Evolutionary conservation across 2,888 invertebrate species (phyloP), one percentile per base, ranked within the genome.

Genomic region (Drosophila fungiperda): DNA sequence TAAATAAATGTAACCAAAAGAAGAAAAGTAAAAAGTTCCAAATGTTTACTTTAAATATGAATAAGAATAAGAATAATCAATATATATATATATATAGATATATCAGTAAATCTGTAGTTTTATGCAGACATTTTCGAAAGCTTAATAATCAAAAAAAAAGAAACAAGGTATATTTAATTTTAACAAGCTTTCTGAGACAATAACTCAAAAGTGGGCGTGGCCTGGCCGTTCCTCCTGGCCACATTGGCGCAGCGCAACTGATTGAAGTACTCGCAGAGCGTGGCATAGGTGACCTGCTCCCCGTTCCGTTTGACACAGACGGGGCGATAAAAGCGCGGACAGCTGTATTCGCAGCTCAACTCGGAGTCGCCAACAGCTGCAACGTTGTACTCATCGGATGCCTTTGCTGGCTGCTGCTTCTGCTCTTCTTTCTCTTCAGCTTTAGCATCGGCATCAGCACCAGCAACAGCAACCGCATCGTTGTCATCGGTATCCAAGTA

Each of bases 321-420:
- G 7, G 87, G 87, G 0, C 77, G 83, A 68, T 87, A 87, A n/a
- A 80, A 88, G 0, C 87, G 86, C 1, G 88, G 90, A n/a, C 87
- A 87, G 33, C 87, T 82, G 5, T 75, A 72, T 40, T 82, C 88
- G 42, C 87, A 89, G 57, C 62, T 77, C 15, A 33, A 7, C 45
- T 63, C 76, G 6, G 70, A 26, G 45, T 82, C 80, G 3, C 73
- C 78, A 29, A 64, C 52, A 7, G 48, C 79, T n/a, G 57, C 49
- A 5, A 78, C 67, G 8, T 73, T 68, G 15, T 36, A 36, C 33
- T 1, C 20, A 15, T 33, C 20, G 9, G 45, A 7, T 45, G 1
- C 20, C 12, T 45, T 63, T 54, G 11, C 49, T 59, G 2, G 15
- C 20, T 20, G 15, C 11, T 40, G 26, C 8, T 32, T 11, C 23